Percentiles rank a stretch among this genome's conserved stretches.
Evolutionary conservation across 2,888 invertebrate genomes (phyloP).

Genomic region (Anodontia alba): DNA sequence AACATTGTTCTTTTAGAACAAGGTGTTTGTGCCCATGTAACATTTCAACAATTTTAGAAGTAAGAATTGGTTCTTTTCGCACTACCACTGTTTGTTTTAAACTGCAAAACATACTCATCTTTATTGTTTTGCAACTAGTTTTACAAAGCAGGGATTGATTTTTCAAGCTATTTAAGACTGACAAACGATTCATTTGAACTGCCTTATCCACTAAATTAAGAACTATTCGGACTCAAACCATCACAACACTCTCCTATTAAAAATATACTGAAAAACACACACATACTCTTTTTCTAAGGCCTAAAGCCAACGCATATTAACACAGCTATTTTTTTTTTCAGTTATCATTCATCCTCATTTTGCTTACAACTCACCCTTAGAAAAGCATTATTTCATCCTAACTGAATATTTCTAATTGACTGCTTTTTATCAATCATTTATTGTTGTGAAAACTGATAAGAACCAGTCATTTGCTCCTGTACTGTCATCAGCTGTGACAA

Average conservation of each 20-base stretch:
- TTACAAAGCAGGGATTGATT: not conserved
- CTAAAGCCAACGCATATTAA: not conserved
- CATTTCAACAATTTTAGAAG: not conserved
- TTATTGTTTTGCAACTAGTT: conserved; percentile 9
- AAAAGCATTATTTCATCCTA: not conserved
- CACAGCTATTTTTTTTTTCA: not conserved
- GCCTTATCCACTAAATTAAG: not conserved
- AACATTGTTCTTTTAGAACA: no score
- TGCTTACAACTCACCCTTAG: not conserved
- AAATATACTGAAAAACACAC: not conserved
- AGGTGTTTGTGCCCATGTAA: not conserved
- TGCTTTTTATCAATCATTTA: not conserved
- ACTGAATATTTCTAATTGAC: not conserved
- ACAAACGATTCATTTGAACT: not conserved
- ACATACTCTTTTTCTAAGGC: not conserved
- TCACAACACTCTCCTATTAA: not conserved
- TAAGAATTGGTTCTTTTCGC: no score
- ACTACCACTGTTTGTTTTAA: not conserved
- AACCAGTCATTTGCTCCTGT: not conserved
- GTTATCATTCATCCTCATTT: not conserved
- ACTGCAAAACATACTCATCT: not conserved
- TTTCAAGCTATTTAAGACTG: not conserved
- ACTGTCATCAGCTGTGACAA: not conserved
- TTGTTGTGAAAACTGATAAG: not conserved
- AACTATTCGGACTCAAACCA: no score